These are phyloP conservation scores for Dromas ardeola DNA, from an alignment of 2,113 vertebrate species.

Conservation along the genomic window DNA sequence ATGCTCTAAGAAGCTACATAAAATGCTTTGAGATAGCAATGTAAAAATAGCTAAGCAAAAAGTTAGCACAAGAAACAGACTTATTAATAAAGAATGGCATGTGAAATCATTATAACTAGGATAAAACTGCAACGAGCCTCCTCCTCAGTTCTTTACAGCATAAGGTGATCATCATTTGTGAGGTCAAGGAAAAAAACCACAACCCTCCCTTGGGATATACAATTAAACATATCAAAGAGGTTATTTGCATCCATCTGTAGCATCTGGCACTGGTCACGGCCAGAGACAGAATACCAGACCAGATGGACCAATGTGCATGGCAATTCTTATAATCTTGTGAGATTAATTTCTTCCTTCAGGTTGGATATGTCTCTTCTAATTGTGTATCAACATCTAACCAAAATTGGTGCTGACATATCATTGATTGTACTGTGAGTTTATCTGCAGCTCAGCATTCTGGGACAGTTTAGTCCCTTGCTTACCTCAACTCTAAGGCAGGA, in stretches of 20 bases:
- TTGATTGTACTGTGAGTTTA: slow-evolving; percentile 23
- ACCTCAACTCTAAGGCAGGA: neutral
- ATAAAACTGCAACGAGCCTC: neutral
- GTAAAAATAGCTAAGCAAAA: slow-evolving; percentile 16
- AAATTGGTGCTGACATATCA: slow-evolving; percentile 30
- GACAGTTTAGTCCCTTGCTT: neutral
- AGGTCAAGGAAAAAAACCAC: neutral
- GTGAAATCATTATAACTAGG: neutral
- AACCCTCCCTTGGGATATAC: slow-evolving; percentile 13
- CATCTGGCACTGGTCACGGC: slow-evolving; percentile 33
- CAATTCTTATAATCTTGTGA: slow-evolving; percentile 35
- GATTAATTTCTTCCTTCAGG: slow-evolving; percentile 60
- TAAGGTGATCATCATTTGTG: neutral
- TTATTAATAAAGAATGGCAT: neutral
- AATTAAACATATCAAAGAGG: slow-evolving; percentile 43
- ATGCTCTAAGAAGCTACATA: neutral
- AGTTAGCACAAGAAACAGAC: neutral
- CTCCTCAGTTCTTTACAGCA: neutral
- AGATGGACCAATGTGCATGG: slow-evolving; percentile 22
- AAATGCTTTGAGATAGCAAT: slow-evolving; percentile 1
- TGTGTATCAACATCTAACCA: slow-evolving; percentile 4
- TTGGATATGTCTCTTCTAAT: slow-evolving; percentile 35
- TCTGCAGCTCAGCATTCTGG: slow-evolving; percentile 16
- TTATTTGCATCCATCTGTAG: slow-evolving; percentile 45
- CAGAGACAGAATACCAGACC: slow-evolving; percentile 30